phyloP scores from a whole-genome alignment of 2,888 invertebrate species.

The Synanthedon formicaeformis region DNA sequence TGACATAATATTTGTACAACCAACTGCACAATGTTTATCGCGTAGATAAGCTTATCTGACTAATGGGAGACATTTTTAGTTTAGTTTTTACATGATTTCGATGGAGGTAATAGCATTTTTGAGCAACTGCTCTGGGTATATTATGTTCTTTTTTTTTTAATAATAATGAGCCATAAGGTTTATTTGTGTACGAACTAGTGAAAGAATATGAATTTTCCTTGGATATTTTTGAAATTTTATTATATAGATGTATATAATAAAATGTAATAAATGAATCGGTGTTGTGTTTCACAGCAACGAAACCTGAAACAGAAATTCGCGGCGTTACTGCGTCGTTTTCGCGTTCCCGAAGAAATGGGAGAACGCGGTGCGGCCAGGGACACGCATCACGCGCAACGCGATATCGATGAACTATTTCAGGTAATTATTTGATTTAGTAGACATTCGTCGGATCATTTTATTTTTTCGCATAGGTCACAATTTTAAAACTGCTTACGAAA shows the following conservation, averaged over 20 bases:
- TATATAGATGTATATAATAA: too few species aligned
- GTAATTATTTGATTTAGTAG: slow-evolving; percentile 23
- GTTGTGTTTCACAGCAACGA: slow-evolving; percentile 75
- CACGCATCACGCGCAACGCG: slow-evolving; percentile 83
- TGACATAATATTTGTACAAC: too few species aligned
- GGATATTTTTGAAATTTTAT: too few species aligned
- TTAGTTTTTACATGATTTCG: not conserved
- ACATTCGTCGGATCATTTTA: too few species aligned
- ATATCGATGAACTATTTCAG: slow-evolving; percentile 91
- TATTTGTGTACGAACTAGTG: too few species aligned
- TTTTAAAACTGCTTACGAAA: too few species aligned
- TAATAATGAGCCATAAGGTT: too few species aligned
- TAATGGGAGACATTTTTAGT: not conserved
- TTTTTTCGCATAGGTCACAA: too few species aligned
- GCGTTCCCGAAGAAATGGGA: slow-evolving; percentile 87
- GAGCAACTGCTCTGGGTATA: not conserved
- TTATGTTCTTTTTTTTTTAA: too few species aligned
- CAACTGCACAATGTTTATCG: not conserved
- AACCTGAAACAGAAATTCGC: slow-evolving; percentile 98
- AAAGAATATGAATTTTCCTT: too few species aligned
- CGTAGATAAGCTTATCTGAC: not conserved
- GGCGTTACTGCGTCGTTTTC: slow-evolving; percentile 92
- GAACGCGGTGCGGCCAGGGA: slow-evolving; percentile 75
- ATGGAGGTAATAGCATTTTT: slow-evolving; percentile 1
- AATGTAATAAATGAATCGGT: not conserved